Conservation (phyloP, 2,797 vertebrate genomes). For the Chelidonichthys spinosus region DNA sequence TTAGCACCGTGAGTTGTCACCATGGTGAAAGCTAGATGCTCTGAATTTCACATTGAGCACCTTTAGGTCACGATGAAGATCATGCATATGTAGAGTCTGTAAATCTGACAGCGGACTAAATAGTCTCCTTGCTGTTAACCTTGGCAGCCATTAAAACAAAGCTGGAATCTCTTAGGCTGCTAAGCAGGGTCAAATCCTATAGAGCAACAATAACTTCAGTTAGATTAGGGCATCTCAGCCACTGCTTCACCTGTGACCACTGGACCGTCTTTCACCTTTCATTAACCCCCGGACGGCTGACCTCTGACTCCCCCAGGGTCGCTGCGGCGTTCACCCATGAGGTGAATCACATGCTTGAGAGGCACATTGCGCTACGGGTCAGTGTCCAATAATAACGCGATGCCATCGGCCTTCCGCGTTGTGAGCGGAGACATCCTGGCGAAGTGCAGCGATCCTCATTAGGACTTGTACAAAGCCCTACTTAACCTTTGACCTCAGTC, state of each 20-base stretch:
- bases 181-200: constrained; percentile 56
- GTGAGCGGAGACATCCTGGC: constrained; percentile 37
- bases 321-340: constrained; percentile 18
- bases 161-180: constrained; percentile 50
- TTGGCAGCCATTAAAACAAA: constrained; percentile 40
- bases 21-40: neutral
- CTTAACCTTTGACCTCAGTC: constrained; percentile 68
- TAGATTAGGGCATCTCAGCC: constrained; percentile 49
- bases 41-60: neutral
- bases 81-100: neutral
- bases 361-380: constrained; percentile 39
- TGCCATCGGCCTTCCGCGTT: constrained; percentile 8
- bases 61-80: neutral
- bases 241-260: constrained; percentile 53
- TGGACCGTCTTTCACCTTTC: constrained; percentile 37
- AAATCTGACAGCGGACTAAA: neutral
- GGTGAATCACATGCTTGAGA: constrained; percentile 51
- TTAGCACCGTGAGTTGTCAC: too few relatives aligned
- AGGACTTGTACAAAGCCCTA: constrained; percentile 67
- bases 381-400: constrained; percentile 43
- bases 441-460: constrained; percentile 66
- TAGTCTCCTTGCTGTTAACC: constrained; percentile 22
- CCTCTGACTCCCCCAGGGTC: constrained; percentile 33
- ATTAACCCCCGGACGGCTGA: constrained; percentile 42
- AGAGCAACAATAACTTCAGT: constrained; percentile 58